Conservation (phyloP, 1,140 invertebrate species). For the Helicoverpa zea region DNA sequence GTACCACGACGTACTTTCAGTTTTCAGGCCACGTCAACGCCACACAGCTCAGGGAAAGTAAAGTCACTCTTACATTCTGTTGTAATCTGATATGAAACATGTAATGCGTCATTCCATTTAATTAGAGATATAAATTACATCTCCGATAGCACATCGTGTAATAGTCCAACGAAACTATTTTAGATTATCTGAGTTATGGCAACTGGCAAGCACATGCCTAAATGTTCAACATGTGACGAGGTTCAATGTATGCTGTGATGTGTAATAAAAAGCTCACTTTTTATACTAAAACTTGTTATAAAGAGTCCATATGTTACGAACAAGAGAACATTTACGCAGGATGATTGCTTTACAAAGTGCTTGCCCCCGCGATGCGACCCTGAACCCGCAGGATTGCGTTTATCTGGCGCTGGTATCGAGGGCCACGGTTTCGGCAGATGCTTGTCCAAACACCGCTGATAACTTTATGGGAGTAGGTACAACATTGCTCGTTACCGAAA, state of each 20-base stretch:
- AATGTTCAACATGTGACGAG: slow-evolving; percentile 54
- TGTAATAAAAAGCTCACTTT: slow-evolving; percentile 55
- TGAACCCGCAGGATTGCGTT: slow-evolving; percentile 73
- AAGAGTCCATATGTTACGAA: slow-evolving; percentile 61
- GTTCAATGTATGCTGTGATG: slow-evolving; percentile 57
- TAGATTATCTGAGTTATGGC: slow-evolving; percentile 53
- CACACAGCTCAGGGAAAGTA: slow-evolving; percentile 15
- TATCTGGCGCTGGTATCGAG: slow-evolving; percentile 69
- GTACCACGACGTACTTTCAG: no score
- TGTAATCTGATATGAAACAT: slow-evolving; percentile 23
- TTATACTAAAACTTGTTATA: slow-evolving; percentile 53
- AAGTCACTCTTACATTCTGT: background rate
- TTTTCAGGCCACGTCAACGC: background rate
- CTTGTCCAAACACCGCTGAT: slow-evolving; percentile 72
- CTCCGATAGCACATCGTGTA: slow-evolving; percentile 28
- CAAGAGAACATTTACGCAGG: slow-evolving; percentile 62
- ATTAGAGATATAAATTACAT: slow-evolving; percentile 40
- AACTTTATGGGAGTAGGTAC: slow-evolving; percentile 57
- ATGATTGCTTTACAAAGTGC: slow-evolving; percentile 65
- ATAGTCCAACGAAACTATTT: slow-evolving; percentile 48
- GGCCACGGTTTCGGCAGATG: slow-evolving; percentile 78
- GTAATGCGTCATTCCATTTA: slow-evolving; percentile 25
- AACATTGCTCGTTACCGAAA: slow-evolving; percentile 25
- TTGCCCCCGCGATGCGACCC: slow-evolving; percentile 69
- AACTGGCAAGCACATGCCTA: slow-evolving; percentile 53